A percentile compares a stretch with the other conserved stretches of the same genome.
These are phyloP conservation scores for Trachops cirrhosus DNA, from an alignment of 2,797 vertebrate species.

Conservation along the genomic window DNA sequence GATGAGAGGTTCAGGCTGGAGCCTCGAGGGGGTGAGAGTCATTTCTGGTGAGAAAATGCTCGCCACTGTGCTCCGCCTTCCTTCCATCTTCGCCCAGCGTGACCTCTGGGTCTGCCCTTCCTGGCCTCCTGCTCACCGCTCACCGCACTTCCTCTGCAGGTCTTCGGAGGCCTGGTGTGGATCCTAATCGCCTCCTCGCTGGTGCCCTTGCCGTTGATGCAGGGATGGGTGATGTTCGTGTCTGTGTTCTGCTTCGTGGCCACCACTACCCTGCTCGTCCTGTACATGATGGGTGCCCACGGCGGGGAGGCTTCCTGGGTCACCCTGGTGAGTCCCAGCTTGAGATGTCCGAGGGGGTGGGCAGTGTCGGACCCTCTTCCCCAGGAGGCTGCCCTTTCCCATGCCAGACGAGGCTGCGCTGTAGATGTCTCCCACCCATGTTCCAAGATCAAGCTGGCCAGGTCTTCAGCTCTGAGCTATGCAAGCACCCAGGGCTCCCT, in stretches of 20 bases:
- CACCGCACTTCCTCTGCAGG: slow-evolving; percentile 63
- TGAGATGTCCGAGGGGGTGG: accelerated
- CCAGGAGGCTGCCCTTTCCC: background rate
- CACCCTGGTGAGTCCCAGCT: slow-evolving; percentile 80
- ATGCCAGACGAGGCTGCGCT: background rate
- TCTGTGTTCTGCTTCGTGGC: slow-evolving; percentile 91
- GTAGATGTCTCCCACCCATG: background rate
- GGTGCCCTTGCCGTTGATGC: slow-evolving; percentile 52
- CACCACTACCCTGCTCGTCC: slow-evolving; percentile 84
- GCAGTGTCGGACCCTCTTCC: background rate
- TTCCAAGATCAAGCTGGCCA: background rate
- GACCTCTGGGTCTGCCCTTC: no score
- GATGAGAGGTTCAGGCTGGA: background rate
- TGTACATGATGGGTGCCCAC: slow-evolving; percentile 82
- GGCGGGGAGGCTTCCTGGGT: slow-evolving; percentile 77
- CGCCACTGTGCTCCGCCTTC: background rate
- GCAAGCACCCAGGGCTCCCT: background rate
- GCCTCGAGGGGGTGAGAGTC: no score
- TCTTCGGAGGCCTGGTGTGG: slow-evolving; percentile 93
- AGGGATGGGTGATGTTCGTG: slow-evolving; percentile 95
- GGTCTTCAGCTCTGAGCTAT: background rate
- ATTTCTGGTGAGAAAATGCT: background rate
- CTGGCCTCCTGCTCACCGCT: background rate
- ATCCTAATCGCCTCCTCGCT: slow-evolving; percentile 87
- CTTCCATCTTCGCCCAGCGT: background rate